Evolutionary conservation across 2,113 vertebrate species (phyloP), one percentile per base, ranked within the genome.

Genomic region (Columba livia): DNA sequence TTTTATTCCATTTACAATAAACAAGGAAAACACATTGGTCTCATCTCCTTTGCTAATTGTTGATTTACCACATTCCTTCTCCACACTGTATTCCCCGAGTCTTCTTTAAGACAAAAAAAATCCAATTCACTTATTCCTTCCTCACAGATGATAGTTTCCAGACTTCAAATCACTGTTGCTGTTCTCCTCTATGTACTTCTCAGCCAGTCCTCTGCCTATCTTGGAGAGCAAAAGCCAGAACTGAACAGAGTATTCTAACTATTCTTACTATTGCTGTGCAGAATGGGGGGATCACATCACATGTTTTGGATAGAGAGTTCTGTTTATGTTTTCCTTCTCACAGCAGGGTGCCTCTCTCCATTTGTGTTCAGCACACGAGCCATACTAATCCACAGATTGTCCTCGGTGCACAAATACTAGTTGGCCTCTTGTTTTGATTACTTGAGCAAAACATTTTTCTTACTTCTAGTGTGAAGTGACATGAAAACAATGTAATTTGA

Each of bases 171-270:
- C 16, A 14, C 32, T 40, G 18, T 10, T 72, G 12, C 53, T 83
- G 26, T 19, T 72, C 38, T 65, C 14, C 13, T 36, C 13, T 38
- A 25, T 0, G 0, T 38, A 16, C 8, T 34, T 60, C 86, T 86
- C 69, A 56, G 58, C 34, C 32, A 65, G 26, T 47, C 4, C 36
- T 79, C 38, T 0, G 0, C 6, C 14, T 62, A 2, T 36, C 31
- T 20, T 31, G 36, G 61, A 58, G 51, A 84, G 19, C 8, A 34
- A 84, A 78, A 65, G 31, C 13, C 9, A 84, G 69, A 89, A 50
- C 20, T 32, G 54, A 69, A n/a, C 36, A 42, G 64, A 80, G 6
- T n/a, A 42, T 80, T 66, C 31, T 38, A n/a, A 34, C 12, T 28
- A 91, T 31, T 24, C 18, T 70, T 77, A 24, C 10, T 34, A 15